Evolutionary conservation across 2,888 invertebrate species (phyloP).

Genomic region (Drosophila hamatofila): DNA sequence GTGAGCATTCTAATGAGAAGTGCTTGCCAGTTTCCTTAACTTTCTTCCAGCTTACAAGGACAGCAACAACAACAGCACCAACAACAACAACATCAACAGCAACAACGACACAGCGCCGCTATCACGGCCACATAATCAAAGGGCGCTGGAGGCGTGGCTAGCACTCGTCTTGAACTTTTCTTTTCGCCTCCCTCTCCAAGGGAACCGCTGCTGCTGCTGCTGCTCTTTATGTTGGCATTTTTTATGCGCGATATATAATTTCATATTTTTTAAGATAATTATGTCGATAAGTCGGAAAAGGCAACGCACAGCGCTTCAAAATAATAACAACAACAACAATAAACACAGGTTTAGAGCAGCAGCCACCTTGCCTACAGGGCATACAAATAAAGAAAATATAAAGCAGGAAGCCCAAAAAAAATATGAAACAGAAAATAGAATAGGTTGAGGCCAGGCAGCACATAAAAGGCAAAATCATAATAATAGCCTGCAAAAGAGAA

Average conservation of each 20-base stretch:
- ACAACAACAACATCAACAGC: conserved; percentile 6
- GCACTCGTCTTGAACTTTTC: conserved; percentile 42
- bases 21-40: conserved; percentile 61
- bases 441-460: neutral
- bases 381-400: conserved; percentile 24
- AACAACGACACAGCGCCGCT: conserved; percentile 51
- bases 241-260: conserved; percentile 67
- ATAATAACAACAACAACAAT: conserved; percentile 40
- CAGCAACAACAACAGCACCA: conserved; percentile 19
- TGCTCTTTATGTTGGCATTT: conserved; percentile 46
- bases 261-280: conserved; percentile 81
- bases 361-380: conserved; percentile 33
- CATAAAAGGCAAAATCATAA: conserved; percentile 14
- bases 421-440: neutral
- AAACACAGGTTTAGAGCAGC: conserved; percentile 28
- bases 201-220: conserved; percentile 14
- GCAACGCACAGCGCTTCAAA: conserved; percentile 59
- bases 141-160: conserved; percentile 48
- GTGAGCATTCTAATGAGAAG: conserved; percentile 80
- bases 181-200: conserved; percentile 49
- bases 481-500: conserved; percentile 11
- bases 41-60: conserved; percentile 54
- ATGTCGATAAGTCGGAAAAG: conserved; percentile 79
- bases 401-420: conserved; percentile 14
- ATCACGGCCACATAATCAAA: conserved; percentile 77